Evolutionary conservation across 1,140 invertebrate genomes (phyloP).

Genomic region (Apolygus lucorum): DNA sequence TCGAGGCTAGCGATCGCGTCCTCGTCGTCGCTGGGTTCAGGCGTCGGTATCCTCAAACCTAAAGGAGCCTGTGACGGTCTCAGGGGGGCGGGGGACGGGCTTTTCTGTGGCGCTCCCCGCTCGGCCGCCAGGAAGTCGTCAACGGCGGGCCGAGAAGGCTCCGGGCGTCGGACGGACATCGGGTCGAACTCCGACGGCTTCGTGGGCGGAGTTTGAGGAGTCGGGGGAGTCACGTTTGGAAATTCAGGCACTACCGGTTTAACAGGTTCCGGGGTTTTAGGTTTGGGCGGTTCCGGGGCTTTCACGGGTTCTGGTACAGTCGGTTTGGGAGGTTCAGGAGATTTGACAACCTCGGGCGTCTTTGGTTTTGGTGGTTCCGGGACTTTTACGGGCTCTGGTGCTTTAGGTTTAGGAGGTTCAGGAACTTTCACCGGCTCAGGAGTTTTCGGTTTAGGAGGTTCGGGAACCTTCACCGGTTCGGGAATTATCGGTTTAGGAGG

Average conservation of each 20-base stretch:
- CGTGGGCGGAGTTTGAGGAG: background rate
- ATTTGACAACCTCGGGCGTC: background rate
- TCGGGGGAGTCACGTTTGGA: slow-evolving; percentile 3
- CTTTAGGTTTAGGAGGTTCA: slow-evolving; percentile 17
- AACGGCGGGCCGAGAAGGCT: background rate
- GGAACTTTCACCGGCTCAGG: slow-evolving; percentile 2
- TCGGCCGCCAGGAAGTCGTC: slow-evolving; percentile 10
- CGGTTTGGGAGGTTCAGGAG: slow-evolving; percentile 15
- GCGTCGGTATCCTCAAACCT: slow-evolving; percentile 10
- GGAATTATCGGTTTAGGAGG: slow-evolving; percentile 2
- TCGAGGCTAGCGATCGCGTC: slow-evolving; percentile 20
- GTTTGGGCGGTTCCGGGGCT: slow-evolving; percentile 10
- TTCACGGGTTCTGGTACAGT: background rate
- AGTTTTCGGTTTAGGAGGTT: slow-evolving; percentile 4
- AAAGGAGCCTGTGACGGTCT: background rate
- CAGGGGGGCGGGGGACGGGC: background rate
- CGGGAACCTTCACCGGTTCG: background rate
- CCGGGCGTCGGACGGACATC: background rate
- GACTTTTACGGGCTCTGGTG: slow-evolving; percentile 16
- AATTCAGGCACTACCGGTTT: background rate
- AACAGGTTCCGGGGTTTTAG: background rate
- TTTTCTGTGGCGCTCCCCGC: background rate
- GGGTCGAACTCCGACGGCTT: background rate
- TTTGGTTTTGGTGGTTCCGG: slow-evolving; percentile 10
- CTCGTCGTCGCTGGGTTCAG: slow-evolving; percentile 22